Base-by-base conservation (phyloP, 2,888 invertebrate species). In the Oxycera nigricornis region DNA sequence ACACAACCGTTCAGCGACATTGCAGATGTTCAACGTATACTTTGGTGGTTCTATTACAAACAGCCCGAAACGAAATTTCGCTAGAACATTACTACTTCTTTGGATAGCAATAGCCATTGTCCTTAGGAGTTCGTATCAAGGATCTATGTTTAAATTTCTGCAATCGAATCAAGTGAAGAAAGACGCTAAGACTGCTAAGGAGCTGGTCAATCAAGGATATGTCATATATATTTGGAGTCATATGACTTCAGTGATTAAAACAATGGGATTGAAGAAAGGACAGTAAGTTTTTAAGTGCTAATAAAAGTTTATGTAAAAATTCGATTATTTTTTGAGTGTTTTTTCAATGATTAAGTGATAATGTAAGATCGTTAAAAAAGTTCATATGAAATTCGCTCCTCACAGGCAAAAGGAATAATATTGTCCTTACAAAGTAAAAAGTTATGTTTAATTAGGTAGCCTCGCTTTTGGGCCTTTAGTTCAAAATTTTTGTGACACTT, bases 51-150 rank as follows among this genome's bases (percentile, higher is more conserved):
- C 61, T 1, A 11, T 75, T 1, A 1, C 31, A 22, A 4, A 2
- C 1, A 2, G 39, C 7, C 75, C 76, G 11, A 9, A 17, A 11
- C 65, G 73, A 35, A 77, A 77, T 72, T 78, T 78, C 52, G 76
- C 77, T 7, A 31, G 78, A 50, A 72, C 72, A 3, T 20, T 78
- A 9, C 39, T 76, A 0, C 59, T 73, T 9, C 74, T 77, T 17
- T 78, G 78, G 78, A n/a, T 76, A 14, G 14, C 72, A 0, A 41
- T 35, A 11, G 73, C 74, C 14, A 24, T 76, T 20, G 41, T 78
- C 2, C n/a, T 78, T 22, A 62, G 78, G 14, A 75, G 50, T n/a
- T 73, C 75, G 9, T 78, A 77, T 72, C 78, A 78, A 72, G 78
- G 77, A 4, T 50, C 76, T 26, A 35, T 78, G 7, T 78, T 68